A percentile compares a stretch with the other conserved stretches of the same genome.
phyloP scores from a whole-genome alignment of 1,140 invertebrate genomes.

The Panonychus citri region DNA sequence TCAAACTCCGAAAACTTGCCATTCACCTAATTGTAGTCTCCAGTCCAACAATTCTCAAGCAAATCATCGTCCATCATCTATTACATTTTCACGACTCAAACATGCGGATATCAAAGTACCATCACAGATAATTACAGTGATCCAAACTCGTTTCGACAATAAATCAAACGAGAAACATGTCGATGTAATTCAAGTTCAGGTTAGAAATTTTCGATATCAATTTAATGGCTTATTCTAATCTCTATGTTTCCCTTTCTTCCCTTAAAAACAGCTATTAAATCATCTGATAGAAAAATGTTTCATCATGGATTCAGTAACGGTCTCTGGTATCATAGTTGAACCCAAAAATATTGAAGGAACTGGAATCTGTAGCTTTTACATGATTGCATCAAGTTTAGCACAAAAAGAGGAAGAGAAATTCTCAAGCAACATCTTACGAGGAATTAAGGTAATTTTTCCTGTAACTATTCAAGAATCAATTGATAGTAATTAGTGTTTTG shows the following conservation, averaged over 20 bases:
- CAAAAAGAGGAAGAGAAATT: not conserved
- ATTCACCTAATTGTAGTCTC: not conserved
- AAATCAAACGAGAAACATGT: not conserved
- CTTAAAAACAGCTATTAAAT: not conserved
- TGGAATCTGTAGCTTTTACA: not conserved
- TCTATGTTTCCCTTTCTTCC: not conserved
- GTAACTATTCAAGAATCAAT: not conserved
- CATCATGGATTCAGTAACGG: not conserved
- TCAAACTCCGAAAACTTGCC: not conserved
- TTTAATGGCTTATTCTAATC: not conserved
- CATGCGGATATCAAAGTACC: not conserved
- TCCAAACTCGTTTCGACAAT: not conserved
- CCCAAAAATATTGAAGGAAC: not conserved
- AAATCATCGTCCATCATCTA: no score
- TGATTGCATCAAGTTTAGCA: not conserved
- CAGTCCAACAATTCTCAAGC: not conserved
- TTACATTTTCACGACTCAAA: not conserved
- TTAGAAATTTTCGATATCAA: not conserved
- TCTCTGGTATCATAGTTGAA: not conserved
- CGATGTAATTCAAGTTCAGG: not conserved
- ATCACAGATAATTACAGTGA: not conserved
- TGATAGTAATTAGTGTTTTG: not conserved
- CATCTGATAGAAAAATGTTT: not conserved
- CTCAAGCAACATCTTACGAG: not conserved
- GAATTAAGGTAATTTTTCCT: not conserved